Conservation (phyloP, 2,888 invertebrate genomes). For the Lagria hirta region DNA sequence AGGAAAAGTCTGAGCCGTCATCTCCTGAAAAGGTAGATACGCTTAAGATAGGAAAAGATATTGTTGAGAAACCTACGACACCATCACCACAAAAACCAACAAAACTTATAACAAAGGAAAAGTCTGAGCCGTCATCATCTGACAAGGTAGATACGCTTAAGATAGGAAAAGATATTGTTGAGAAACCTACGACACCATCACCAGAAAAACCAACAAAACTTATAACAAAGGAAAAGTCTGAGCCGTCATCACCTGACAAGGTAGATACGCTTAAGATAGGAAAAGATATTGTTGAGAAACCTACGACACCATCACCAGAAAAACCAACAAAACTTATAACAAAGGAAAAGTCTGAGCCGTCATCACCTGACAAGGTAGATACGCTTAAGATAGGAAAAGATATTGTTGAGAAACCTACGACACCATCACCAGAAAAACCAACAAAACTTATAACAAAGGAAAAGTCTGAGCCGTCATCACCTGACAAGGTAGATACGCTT, state of each 20-base stretch:
- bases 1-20: too few relatives aligned
- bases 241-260: slow-evolving; percentile 6
- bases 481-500: slow-evolving; percentile 1
- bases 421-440: slow-evolving; percentile 5
- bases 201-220: neutral
- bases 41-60: neutral
- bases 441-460: neutral
- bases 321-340: slow-evolving; percentile 1
- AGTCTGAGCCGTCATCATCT: slow-evolving; percentile 12
- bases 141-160: slow-evolving; percentile 6
- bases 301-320: slow-evolving; percentile 1
- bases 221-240: neutral
- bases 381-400: slow-evolving; percentile 1
- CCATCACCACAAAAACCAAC: slow-evolving; percentile 2
- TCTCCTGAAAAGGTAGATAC: slow-evolving; percentile 1
- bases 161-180: neutral
- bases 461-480: slow-evolving; percentile 1
- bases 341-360: slow-evolving; percentile 9
- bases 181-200: neutral
- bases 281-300: slow-evolving; percentile 11
- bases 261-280: too few relatives aligned
- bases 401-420: slow-evolving; percentile 4
- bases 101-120: slow-evolving; percentile 11
- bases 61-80: neutral
- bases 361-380: slow-evolving; percentile 6